Evolutionary conservation across 35 echinoderm and acorn worm genomes (phyloP).

Genomic region (Lytechinus variegatus): DNA sequence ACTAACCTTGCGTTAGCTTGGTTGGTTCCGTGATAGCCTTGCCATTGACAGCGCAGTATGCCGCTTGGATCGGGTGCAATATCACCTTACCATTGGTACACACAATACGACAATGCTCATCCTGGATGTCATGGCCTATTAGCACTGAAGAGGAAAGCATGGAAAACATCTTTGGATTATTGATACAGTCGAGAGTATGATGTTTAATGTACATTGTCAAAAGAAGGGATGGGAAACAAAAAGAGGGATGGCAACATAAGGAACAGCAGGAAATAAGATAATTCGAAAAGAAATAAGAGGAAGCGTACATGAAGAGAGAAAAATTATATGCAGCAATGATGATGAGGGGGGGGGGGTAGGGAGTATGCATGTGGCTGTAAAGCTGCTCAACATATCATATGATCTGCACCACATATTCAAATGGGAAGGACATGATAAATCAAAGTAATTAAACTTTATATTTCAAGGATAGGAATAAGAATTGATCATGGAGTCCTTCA

Average conservation of each 20-base stretch:
- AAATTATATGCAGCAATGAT: too few species aligned
- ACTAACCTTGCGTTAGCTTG: slow-evolving; percentile 86
- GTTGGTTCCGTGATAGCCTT: slow-evolving; percentile 65
- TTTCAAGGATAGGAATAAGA: too few species aligned
- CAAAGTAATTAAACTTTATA: too few species aligned
- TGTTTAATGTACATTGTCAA: not conserved
- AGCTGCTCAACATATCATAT: too few species aligned
- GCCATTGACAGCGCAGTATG: slow-evolving; percentile 86
- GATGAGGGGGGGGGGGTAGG: too few species aligned
- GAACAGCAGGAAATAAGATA: not conserved
- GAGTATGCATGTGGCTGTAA: too few species aligned
- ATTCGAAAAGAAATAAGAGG: not conserved
- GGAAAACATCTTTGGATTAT: not conserved
- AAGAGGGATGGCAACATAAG: not conserved
- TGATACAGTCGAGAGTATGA: not conserved
- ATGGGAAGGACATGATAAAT: too few species aligned
- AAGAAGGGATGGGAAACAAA: not conserved
- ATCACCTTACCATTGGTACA: slow-evolving; percentile 75
- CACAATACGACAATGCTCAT: slow-evolving; percentile 84
- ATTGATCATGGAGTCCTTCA: too few species aligned
- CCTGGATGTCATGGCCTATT: slow-evolving; percentile 72
- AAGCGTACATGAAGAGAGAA: too few species aligned
- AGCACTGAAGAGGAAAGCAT: slow-evolving; percentile 62
- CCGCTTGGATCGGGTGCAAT: slow-evolving; percentile 65
- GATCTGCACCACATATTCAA: too few species aligned